Percentiles rank a stretch among this genome's conserved stretches.
These are phyloP conservation scores for Scaptomyza caliginosa DNA, from an alignment of 2,888 invertebrate genomes.

Conservation along the genomic window DNA sequence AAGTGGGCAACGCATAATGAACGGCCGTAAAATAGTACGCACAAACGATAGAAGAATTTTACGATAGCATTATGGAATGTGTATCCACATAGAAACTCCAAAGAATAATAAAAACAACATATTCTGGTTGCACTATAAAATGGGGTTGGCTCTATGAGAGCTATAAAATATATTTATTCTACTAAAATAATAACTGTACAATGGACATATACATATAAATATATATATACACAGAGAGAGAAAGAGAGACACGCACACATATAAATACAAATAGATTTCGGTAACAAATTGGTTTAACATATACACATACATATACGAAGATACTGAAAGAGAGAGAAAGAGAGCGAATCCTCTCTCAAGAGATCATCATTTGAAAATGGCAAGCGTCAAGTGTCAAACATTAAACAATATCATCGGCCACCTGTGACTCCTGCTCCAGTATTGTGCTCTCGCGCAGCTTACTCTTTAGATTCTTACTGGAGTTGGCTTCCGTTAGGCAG, in stretches of 20 bases:
- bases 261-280: constrained; percentile 48
- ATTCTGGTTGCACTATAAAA: constrained; percentile 70
- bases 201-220: constrained; percentile 50
- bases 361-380: constrained; percentile 56
- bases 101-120: constrained; percentile 34
- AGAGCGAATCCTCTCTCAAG: constrained; percentile 17
- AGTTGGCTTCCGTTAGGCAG: constrained; percentile 81
- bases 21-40: constrained; percentile 46
- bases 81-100: constrained; percentile 6
- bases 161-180: constrained; percentile 80
- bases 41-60: constrained; percentile 39
- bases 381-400: background rate
- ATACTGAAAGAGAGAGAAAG: background rate
- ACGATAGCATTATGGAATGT: constrained; percentile 27
- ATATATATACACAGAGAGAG: constrained; percentile 42
- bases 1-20: constrained; percentile 51
- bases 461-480: constrained; percentile 67
- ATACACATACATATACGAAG: background rate
- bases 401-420: constrained; percentile 71
- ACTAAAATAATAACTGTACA: constrained; percentile 77
- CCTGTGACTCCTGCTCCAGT: constrained; percentile 72
- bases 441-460: constrained; percentile 72
- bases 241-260: constrained; percentile 36
- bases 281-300: constrained; percentile 11
- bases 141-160: constrained; percentile 71